phyloP scores from a whole-genome alignment of 2,113 vertebrate genomes.

The Eidolon helvum region DNA sequence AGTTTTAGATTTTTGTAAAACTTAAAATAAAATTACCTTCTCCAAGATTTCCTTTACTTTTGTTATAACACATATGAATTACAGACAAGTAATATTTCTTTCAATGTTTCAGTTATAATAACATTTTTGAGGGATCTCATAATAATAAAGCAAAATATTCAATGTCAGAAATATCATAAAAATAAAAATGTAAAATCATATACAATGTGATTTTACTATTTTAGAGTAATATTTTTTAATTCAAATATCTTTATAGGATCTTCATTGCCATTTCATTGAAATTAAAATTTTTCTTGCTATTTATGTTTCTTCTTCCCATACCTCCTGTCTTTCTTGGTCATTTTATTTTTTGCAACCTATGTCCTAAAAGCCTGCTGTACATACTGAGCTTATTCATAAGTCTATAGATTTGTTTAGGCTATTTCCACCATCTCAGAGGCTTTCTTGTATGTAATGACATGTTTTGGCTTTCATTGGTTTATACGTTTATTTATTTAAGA shows the following conservation, averaged over 20 bases:
- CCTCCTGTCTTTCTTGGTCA: fast-evolving
- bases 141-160: neutral
- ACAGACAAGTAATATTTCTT: neutral
- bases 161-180: neutral
- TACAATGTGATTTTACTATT: neutral
- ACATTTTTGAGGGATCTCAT: neutral
- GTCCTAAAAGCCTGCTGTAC: neutral
- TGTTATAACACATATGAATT: neutral
- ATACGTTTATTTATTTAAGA: neutral
- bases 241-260: neutral
- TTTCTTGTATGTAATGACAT: neutral
- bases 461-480: neutral
- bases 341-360: neutral
- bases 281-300: neutral
- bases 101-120: neutral
- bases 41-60: neutral
- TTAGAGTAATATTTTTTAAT: neutral
- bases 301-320: neutral
- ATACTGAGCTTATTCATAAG: neutral
- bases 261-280: neutral
- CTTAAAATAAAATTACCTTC: neutral
- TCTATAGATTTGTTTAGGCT: neutral
- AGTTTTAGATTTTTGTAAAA: neutral
- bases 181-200: neutral
- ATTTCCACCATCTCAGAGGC: neutral